Conservation (phyloP, 2,888 invertebrate genomes). For the Ptychoptera albimana region DNA sequence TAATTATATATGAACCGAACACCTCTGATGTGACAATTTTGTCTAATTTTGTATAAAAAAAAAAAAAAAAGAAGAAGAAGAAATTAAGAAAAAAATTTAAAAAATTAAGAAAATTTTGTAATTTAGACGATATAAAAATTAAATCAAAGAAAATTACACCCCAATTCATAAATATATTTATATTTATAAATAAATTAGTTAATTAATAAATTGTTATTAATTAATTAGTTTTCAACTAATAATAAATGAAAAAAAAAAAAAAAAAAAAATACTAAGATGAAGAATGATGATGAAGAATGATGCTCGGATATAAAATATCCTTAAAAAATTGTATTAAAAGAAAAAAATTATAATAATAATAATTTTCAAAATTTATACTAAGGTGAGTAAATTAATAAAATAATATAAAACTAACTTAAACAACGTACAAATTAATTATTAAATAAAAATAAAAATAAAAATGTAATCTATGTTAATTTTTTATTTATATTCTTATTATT, state of each 20-base stretch:
- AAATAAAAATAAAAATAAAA: too few relatives aligned
- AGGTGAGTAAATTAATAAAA: background rate
- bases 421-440: too few relatives aligned
- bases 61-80: too few relatives aligned
- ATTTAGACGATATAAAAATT: too few relatives aligned
- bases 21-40: too few relatives aligned
- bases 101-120: too few relatives aligned
- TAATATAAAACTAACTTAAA: background rate
- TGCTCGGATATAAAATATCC: background rate
- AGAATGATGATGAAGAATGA: background rate
- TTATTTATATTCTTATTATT: too few relatives aligned
- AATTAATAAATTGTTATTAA: background rate
- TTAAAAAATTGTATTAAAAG: background rate
- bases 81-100: too few relatives aligned
- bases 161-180: background rate
- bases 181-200: background rate
- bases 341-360: background rate
- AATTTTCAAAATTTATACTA: background rate
- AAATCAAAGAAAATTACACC: background rate
- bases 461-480: too few relatives aligned
- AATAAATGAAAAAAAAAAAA: background rate
- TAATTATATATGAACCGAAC: background rate
- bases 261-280: too few relatives aligned
- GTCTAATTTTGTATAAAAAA: too few relatives aligned
- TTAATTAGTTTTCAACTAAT: background rate